phyloP scores from a whole-genome alignment of 2,797 vertebrate species.

The Gouania willdenowi region DNA sequence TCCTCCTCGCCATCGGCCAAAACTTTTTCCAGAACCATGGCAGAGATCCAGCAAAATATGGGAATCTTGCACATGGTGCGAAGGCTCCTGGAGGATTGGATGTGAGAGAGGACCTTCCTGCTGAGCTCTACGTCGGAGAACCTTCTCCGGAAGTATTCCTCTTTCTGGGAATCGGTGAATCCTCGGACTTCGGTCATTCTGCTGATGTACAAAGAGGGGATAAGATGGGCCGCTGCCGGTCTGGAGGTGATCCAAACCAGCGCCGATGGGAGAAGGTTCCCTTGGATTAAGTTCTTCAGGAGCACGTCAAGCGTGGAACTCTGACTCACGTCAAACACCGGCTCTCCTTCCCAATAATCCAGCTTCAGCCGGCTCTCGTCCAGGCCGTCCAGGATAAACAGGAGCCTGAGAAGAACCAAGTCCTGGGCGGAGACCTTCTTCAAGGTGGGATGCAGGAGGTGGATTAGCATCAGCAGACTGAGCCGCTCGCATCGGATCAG shows the following conservation, averaged over 20 bases:
- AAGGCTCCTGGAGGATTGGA: too few species aligned
- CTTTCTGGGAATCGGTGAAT: slow-evolving; percentile 1
- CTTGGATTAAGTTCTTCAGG: slow-evolving; percentile 14
- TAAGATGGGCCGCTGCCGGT: not conserved
- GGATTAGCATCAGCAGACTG: slow-evolving; percentile 28
- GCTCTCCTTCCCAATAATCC: too few species aligned
- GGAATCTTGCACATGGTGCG: not conserved
- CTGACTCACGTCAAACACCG: slow-evolving; percentile 4
- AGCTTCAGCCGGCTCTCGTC: slow-evolving; percentile 2
- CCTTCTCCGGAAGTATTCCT: not conserved
- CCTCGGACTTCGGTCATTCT: slow-evolving; percentile 1
- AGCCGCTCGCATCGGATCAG: slow-evolving; percentile 6
- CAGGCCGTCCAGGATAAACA: slow-evolving; percentile 43
- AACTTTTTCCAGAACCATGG: not conserved
- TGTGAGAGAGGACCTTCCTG: not conserved
- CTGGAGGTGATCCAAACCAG: slow-evolving; percentile 2
- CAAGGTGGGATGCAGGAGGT: slow-evolving; percentile 15
- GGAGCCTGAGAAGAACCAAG: slow-evolving; percentile 11
- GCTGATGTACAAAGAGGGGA: not conserved
- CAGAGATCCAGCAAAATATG: not conserved
- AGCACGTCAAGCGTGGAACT: slow-evolving; percentile 1
- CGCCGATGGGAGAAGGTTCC: slow-evolving; percentile 6
- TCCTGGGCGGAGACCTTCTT: slow-evolving; percentile 3
- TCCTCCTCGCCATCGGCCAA: not conserved
- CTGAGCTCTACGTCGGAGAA: not conserved